Percentiles rank a stretch among this genome's conserved stretches.
phyloP scores from a whole-genome alignment of 2,113 vertebrate species.

The Opisthocomus hoazin region DNA sequence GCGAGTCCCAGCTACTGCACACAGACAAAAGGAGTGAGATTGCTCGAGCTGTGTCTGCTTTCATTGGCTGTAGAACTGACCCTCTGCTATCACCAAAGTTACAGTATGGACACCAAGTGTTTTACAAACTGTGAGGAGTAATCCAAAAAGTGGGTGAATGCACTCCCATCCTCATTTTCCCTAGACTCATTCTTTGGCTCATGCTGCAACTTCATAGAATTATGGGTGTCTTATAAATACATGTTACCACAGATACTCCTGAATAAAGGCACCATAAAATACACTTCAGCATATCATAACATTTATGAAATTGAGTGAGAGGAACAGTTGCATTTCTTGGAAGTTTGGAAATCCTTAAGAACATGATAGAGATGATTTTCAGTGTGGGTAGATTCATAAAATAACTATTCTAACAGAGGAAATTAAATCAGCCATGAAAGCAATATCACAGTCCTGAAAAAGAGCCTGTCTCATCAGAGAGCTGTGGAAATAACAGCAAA shows the following conservation, averaged over 20 bases:
- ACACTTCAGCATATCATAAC: not conserved
- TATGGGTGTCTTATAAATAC: not conserved
- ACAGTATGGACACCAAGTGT: not conserved
- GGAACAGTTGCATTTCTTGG: not conserved
- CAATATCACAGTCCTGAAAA: slow-evolving; percentile 16
- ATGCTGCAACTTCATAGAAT: not conserved
- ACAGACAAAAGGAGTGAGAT: not conserved
- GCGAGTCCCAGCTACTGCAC: not conserved
- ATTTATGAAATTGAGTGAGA: not conserved
- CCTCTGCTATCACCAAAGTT: not conserved
- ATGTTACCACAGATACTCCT: not conserved
- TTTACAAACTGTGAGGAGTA: not conserved
- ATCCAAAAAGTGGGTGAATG: not conserved
- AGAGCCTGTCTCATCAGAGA: not conserved
- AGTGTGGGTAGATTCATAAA: not conserved
- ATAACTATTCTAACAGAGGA: not conserved
- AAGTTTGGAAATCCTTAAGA: not conserved
- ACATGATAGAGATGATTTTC: not conserved
- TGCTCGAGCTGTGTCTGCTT: not conserved
- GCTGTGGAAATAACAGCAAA: not conserved
- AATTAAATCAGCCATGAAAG: slow-evolving; percentile 37
- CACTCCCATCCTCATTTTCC: not conserved
- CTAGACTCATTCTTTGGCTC: not conserved
- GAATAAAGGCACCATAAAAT: not conserved
- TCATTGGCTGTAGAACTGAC: not conserved